phyloP scores from a whole-genome alignment of 2,888 invertebrate genomes.

The Diaprepes abbreviatus region DNA sequence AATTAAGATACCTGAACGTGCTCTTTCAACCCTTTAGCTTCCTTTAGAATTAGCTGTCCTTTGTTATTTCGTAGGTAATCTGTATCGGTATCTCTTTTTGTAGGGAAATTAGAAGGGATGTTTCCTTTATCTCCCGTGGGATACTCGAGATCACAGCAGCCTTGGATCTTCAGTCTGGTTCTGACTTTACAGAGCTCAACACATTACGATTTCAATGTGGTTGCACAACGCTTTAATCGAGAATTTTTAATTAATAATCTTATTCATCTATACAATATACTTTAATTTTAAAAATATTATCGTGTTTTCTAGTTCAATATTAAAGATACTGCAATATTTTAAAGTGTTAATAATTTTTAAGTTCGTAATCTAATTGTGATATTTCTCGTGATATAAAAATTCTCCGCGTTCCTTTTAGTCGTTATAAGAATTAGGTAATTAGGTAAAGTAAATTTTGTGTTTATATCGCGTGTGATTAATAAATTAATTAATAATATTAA shows the following conservation, averaged over 20 bases:
- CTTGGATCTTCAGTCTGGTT: slow-evolving; percentile 45
- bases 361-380: slow-evolving; percentile 27
- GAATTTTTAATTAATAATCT: not conserved
- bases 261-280: not conserved
- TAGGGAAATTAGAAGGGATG: not conserved
- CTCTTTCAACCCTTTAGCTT: slow-evolving; percentile 12
- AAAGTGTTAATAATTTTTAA: not conserved
- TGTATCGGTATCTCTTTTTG: not conserved
- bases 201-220: slow-evolving; percentile 13
- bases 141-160: slow-evolving; percentile 32
- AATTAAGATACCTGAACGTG: slow-evolving; percentile 8
- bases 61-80: not conserved
- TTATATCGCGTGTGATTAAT: slow-evolving; percentile 22
- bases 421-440: slow-evolving; percentile 23
- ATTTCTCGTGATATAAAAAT: slow-evolving; percentile 25
- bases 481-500: slow-evolving; percentile 21
- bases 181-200: slow-evolving; percentile 50
- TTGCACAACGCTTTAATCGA: not conserved
- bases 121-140: slow-evolving; percentile 25
- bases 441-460: slow-evolving; percentile 23
- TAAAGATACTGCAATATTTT: too few relatives aligned
- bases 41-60: not conserved
- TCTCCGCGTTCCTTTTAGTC: slow-evolving; percentile 10
- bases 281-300: not conserved
- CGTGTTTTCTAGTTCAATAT: not conserved